phyloP scores from a whole-genome alignment of 30 jellyfish, hydroid and myxozoan genomes.

The Sanderia malayensis region DNA sequence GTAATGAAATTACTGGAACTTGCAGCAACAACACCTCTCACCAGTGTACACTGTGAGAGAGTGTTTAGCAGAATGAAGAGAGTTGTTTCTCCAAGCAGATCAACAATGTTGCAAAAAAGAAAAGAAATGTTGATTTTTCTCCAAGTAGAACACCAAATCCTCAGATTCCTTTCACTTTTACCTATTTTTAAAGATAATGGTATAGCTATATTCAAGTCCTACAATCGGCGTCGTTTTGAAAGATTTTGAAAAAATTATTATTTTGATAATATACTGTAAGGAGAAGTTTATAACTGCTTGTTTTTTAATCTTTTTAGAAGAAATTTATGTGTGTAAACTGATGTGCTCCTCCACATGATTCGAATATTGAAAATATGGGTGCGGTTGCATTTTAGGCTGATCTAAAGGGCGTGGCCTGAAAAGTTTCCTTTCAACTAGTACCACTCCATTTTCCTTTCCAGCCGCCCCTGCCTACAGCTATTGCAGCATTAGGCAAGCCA shows the following conservation, averaged over 20 bases:
- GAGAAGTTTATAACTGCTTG: no score
- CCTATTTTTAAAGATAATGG: conserved; percentile 4
- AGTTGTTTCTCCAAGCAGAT: conserved; percentile 39
- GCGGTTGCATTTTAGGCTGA: no score
- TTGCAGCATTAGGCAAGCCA: no score
- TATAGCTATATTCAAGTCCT: neutral
- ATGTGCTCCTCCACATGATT: no score
- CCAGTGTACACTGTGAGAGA: conserved; percentile 46
- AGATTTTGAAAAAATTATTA: conserved; percentile 7
- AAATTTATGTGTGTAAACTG: no score
- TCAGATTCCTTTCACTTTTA: conserved; percentile 4
- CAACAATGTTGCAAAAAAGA: conserved; percentile 13
- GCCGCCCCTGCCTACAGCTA: no score
- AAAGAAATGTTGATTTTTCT: conserved; percentile 5
- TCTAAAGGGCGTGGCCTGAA: no score
- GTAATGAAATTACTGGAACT: conserved; percentile 34
- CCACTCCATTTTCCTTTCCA: no score
- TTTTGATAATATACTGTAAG: no score
- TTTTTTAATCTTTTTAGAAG: no score
- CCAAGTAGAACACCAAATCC: conserved; percentile 15
- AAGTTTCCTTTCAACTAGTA: no score
- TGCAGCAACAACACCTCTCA: conserved; percentile 48
- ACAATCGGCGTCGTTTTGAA: conserved; percentile 18
- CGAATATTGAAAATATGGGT: no score
- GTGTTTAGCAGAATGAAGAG: conserved; percentile 52